Evolutionary conservation across 2,113 vertebrate genomes (phyloP).

Genomic region (Hippoglossus stenolepis): DNA sequence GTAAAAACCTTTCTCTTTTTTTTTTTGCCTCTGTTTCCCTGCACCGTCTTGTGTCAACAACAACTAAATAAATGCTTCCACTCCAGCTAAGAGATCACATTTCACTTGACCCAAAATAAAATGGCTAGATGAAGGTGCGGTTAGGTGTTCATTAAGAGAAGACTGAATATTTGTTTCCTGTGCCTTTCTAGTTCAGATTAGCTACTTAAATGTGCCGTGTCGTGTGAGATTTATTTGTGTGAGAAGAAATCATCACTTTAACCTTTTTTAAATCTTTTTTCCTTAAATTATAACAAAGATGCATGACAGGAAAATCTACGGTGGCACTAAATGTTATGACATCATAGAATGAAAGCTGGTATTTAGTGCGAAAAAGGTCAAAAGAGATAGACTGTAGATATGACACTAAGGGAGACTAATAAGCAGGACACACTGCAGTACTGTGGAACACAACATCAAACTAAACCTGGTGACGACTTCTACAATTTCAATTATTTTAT

Average conservation of each 20-base stretch:
- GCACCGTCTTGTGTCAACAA: slow-evolving; percentile 65
- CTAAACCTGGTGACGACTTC: slow-evolving; percentile 13
- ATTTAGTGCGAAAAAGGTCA: slow-evolving; percentile 6
- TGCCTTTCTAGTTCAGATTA: slow-evolving; percentile 27
- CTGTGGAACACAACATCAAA: slow-evolving; percentile 3
- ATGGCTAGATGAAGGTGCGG: slow-evolving; percentile 54
- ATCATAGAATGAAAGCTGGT: slow-evolving; percentile 7
- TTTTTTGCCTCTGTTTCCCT: slow-evolving; percentile 36
- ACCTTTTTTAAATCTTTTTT: neutral
- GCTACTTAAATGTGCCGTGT: slow-evolving; percentile 15
- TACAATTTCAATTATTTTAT: slow-evolving; percentile 37
- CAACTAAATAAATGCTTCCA: slow-evolving; percentile 60
- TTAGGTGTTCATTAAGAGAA: slow-evolving; percentile 53
- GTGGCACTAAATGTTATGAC: neutral
- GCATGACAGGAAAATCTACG: neutral
- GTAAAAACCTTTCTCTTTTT: slow-evolving; percentile 35
- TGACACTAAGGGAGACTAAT: slow-evolving; percentile 8
- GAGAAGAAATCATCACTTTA: slow-evolving; percentile 34
- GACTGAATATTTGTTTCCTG: slow-evolving; percentile 33
- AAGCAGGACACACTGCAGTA: slow-evolving; percentile 1
- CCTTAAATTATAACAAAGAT: neutral
- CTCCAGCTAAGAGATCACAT: slow-evolving; percentile 47
- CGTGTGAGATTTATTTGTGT: slow-evolving; percentile 6
- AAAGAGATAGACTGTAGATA: slow-evolving; percentile 6
- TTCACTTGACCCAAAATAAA: slow-evolving; percentile 56